Percentiles rank a stretch among this genome's conserved stretches.
Evolutionary conservation across 2,888 invertebrate species (phyloP).

Genomic region (Iselma pallidipennis): DNA sequence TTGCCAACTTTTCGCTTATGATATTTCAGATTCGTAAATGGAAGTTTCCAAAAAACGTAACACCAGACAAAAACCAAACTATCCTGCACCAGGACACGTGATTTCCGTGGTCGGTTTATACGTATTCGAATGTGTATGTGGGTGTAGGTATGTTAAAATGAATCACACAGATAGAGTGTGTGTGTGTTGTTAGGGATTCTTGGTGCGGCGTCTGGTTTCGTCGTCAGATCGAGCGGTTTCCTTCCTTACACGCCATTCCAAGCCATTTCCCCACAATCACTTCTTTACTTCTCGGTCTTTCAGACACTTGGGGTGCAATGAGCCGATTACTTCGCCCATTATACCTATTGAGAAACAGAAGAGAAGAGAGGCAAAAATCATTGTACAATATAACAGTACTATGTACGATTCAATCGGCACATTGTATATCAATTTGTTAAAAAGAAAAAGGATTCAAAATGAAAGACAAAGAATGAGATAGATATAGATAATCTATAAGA

Average conservation of each 20-base stretch:
- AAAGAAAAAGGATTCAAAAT: slow-evolving; percentile 25
- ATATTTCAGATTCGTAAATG: too few species aligned
- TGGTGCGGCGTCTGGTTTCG: slow-evolving; percentile 18
- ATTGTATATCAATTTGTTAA: slow-evolving; percentile 36
- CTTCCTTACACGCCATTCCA: slow-evolving; percentile 52
- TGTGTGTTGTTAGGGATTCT: neutral
- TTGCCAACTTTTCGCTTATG: too few species aligned
- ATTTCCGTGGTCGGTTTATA: too few species aligned
- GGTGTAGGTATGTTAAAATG: too few species aligned
- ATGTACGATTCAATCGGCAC: slow-evolving; percentile 37
- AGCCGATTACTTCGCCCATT: slow-evolving; percentile 47
- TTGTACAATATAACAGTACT: slow-evolving; percentile 25
- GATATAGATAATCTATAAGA: neutral
- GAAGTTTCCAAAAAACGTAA: too few species aligned
- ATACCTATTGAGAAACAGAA: slow-evolving; percentile 41
- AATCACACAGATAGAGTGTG: too few species aligned
- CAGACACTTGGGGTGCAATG: slow-evolving; percentile 50
- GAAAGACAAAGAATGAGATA: neutral
- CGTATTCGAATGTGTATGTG: too few species aligned
- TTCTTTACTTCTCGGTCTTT: slow-evolving; percentile 48
- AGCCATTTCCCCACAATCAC: slow-evolving; percentile 54
- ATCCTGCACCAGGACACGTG: too few species aligned
- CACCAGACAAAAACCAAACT: too few species aligned
- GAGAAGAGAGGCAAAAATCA: slow-evolving; percentile 27
- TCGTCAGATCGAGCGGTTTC: slow-evolving; percentile 45